Base-by-base conservation (phyloP, 2,888 invertebrate species). In the Plemyria rubiginata region DNA sequence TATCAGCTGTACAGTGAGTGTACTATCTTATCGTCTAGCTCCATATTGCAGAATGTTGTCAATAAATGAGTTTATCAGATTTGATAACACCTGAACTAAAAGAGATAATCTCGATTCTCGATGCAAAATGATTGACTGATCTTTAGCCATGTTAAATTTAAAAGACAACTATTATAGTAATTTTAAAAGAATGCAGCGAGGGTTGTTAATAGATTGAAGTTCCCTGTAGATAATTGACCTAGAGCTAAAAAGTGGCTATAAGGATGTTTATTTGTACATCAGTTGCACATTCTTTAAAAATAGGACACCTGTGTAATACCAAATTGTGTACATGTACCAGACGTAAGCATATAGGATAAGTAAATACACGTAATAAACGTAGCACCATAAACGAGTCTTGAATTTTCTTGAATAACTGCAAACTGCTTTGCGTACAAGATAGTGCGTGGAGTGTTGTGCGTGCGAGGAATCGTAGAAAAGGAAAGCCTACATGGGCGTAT, bases 51-150 rank as follows among this genome's bases (percentile, higher is more conserved):
- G 50, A 67, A 62, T 67, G 55, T 64, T 70, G 60, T 63, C 66
- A 69, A 66, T 67, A 67, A 67, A 60, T 62, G 58, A 51, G 57
- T 67, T 72, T 70, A 73, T 73, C 71, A 54, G 61, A 65, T 62
- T 62, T 60, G 69, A 72, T 72, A 70, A 65, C 15, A 51, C 55
- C 51, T 60, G n/a, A 48, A 60, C 36, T 29, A 61, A 62, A 67
- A 29, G 57, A 59, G 70, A 70, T 69, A 60, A 66, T 69, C 68
- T 68, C 62, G 45, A 65, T 67, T 62, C 16, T 45, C 16, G 11
- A 16, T 45, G 11, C 8, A 45, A 45, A 45, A 45, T 11, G 36
- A 0, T 2, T 11, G 11, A 38, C 36, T 11, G 9, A 38, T 38
- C 36, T 11, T 38, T 2, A 11, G 36, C 11, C 9, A 8, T 38